Percentiles rank a stretch among this genome's conserved stretches.
Conservation (phyloP, 2,888 invertebrate genomes). For the Boloria euphrosyne region DNA sequence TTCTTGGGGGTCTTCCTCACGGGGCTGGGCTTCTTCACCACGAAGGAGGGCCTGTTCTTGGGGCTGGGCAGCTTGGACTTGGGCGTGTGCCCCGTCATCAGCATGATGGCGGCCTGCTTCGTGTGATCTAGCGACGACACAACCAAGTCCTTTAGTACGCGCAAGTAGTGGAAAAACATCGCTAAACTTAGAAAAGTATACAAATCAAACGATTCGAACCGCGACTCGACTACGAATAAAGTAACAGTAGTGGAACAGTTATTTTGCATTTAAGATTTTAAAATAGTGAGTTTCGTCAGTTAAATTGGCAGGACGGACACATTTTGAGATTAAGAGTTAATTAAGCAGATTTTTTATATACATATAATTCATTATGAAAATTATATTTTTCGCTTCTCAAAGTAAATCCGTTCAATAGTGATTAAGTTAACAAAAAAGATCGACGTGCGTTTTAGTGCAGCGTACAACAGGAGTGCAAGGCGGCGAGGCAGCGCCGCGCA, state of each 20-base stretch:
- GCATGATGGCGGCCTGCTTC: slow-evolving; percentile 72
- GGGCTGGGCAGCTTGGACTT: slow-evolving; percentile 41
- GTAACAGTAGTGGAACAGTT: slow-evolving; percentile 2
- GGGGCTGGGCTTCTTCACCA: slow-evolving; percentile 15
- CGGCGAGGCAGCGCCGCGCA: not conserved
- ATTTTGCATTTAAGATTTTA: not conserved
- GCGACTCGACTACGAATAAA: not conserved
- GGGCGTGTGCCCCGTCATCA: slow-evolving; percentile 71
- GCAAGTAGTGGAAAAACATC: slow-evolving; percentile 20
- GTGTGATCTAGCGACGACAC: slow-evolving; percentile 61
- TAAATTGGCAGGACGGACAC: no score
- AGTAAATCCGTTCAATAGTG: slow-evolving; percentile 1
- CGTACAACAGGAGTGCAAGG: not conserved
- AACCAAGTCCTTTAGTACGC: slow-evolving; percentile 17
- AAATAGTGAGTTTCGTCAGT: slow-evolving; percentile 6
- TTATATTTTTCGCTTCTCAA: not conserved
- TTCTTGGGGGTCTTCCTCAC: slow-evolving; percentile 1
- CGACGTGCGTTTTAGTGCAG: slow-evolving; percentile 1
- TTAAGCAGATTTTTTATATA: no score
- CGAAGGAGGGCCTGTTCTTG: no score
- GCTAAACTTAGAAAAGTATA: not conserved
- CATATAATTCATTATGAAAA: no score
- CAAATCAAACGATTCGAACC: not conserved
- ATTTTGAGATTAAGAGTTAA: no score
- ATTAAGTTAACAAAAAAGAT: not conserved